Conservation (phyloP, 2,797 vertebrate species). For the Hippopotamyrus pictus region DNA sequence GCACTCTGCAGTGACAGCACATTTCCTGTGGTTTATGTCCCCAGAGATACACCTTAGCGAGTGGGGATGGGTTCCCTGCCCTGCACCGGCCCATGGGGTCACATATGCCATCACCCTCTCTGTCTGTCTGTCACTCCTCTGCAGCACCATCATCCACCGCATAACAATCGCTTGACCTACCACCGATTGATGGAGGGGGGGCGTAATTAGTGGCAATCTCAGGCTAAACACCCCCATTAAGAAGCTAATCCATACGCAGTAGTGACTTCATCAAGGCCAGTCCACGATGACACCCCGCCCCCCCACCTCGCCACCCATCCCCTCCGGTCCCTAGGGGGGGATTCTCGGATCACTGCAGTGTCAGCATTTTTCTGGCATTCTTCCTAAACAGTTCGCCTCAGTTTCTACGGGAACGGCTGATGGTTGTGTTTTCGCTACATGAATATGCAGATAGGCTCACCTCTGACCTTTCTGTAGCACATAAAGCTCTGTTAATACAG, state of each 20-base stretch:
- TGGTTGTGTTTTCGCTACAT: not conserved
- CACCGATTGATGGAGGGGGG: not conserved
- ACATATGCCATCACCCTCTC: not conserved
- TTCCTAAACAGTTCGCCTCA: not conserved
- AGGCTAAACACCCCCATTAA: not conserved
- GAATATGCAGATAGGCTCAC: not conserved
- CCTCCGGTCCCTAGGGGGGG: not conserved
- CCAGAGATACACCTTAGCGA: not conserved
- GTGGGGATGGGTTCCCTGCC: not conserved
- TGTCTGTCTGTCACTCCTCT: not conserved
- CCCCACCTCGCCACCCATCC: not conserved
- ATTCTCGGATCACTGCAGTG: not conserved
- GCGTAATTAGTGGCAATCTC: not conserved
- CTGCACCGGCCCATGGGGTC: not conserved
- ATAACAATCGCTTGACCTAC: not conserved
- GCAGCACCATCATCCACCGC: not conserved
- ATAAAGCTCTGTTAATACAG: not conserved
- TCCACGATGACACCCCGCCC: not conserved
- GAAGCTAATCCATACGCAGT: not conserved
- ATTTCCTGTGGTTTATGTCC: not conserved
- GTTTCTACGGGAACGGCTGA: not conserved
- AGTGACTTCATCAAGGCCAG: not conserved
- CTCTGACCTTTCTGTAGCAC: not conserved
- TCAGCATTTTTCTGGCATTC: not conserved
- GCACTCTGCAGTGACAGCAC: not conserved